A percentile compares a stretch with the other conserved stretches of the same genome.
These are phyloP conservation scores for Maniola hyperantus DNA, from an alignment of 2,888 invertebrate species.

Conservation along the genomic window DNA sequence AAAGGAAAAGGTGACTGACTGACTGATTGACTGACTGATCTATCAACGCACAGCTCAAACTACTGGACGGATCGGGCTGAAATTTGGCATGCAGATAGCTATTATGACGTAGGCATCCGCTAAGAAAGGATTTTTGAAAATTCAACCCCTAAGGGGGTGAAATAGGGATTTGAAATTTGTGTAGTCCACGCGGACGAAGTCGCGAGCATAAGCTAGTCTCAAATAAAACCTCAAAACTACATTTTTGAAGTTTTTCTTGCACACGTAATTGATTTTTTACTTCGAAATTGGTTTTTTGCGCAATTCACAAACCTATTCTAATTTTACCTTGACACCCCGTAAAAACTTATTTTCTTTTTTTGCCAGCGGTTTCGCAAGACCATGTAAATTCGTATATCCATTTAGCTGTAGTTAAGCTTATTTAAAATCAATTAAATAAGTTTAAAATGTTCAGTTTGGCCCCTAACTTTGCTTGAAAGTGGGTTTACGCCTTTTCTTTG, in stretches of 20 bases:
- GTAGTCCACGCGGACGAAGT: no score
- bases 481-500: background rate
- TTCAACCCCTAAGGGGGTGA: no score
- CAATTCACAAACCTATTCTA: constrained; percentile 38
- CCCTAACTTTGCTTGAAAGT: constrained; percentile 3
- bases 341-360: constrained; percentile 35
- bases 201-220: no score
- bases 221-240: constrained; percentile 17
- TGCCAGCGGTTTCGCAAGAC: constrained; percentile 26
- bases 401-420: background rate
- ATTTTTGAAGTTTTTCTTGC: constrained; percentile 6
- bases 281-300: constrained; percentile 33
- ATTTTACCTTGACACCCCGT: constrained; percentile 44
- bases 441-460: background rate
- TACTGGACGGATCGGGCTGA: no score
- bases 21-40: no score
- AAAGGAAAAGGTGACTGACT: no score
- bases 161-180: no score
- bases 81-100: no score
- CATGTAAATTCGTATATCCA: constrained; percentile 11
- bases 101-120: no score
- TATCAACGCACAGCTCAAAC: no score
- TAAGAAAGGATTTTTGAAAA: no score
- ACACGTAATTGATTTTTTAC: constrained; percentile 39
- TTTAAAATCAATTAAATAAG: background rate